Percentiles rank a stretch among this genome's conserved stretches.
phyloP scores from a whole-genome alignment of 2,888 invertebrate species.

The Lobophora halterata region DNA sequence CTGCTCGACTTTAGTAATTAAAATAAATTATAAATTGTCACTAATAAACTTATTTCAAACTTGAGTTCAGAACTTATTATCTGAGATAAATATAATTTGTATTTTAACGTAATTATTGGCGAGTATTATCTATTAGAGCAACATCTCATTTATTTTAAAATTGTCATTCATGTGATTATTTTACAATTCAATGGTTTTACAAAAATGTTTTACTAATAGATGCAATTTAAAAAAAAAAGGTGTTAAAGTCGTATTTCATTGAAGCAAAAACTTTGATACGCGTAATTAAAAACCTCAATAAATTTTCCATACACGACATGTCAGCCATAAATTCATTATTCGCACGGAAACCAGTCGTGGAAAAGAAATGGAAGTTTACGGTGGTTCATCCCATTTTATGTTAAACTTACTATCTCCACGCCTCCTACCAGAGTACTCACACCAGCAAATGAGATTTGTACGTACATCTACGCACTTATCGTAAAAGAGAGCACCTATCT shows the following conservation, averaged over 20 bases:
- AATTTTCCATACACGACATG: slow-evolving; percentile 9
- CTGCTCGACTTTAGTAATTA: too few species aligned
- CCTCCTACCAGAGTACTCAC: neutral
- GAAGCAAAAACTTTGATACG: slow-evolving; percentile 1
- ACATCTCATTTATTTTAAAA: too few species aligned
- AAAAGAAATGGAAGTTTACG: slow-evolving; percentile 12
- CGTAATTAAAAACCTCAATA: slow-evolving; percentile 8
- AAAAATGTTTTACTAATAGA: neutral
- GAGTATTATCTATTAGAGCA: too few species aligned
- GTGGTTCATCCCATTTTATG: slow-evolving; percentile 15
- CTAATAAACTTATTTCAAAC: too few species aligned
- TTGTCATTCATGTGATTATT: too few species aligned
- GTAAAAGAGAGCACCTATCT: too few species aligned
- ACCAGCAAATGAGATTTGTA: slow-evolving; percentile 6
- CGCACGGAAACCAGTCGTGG: slow-evolving; percentile 6
- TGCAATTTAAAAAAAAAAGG: neutral
- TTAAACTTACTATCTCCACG: slow-evolving; percentile 9
- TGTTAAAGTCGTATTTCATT: slow-evolving; percentile 4
- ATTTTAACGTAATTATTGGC: too few species aligned
- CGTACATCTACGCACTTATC: neutral
- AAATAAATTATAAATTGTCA: too few species aligned
- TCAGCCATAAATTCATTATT: slow-evolving; percentile 16
- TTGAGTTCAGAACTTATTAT: too few species aligned
- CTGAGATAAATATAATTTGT: too few species aligned
- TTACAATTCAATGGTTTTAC: neutral